These are phyloP conservation scores for Siniperca obscura DNA, from an alignment of 2,797 vertebrate species.

Conservation along the genomic window DNA sequence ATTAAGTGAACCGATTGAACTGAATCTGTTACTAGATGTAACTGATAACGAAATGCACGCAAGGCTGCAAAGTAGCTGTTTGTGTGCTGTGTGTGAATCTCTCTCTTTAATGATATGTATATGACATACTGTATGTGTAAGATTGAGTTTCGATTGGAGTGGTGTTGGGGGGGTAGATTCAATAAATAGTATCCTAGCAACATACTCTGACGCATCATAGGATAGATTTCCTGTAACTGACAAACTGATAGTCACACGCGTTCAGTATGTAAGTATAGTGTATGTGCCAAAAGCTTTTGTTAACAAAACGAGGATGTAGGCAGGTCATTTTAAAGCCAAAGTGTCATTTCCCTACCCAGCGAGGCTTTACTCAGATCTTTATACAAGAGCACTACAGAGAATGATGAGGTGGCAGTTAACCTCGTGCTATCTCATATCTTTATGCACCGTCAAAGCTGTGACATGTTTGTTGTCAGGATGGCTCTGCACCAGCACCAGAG, in stretches of 20 bases:
- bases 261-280: background rate
- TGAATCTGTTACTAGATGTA: background rate
- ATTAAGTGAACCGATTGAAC: slow-evolving; percentile 9
- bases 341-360: background rate
- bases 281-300: background rate
- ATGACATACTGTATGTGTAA: background rate
- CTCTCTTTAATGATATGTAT: background rate
- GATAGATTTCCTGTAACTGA: slow-evolving; percentile 44
- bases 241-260: slow-evolving; percentile 14
- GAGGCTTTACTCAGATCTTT: slow-evolving; percentile 15
- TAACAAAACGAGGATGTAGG: slow-evolving; percentile 14
- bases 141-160: background rate
- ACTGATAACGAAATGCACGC: background rate
- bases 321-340: background rate
- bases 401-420: slow-evolving; percentile 23
- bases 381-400: background rate
- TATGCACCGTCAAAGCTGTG: slow-evolving; percentile 4
- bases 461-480: slow-evolving; percentile 32
- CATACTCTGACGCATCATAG: slow-evolving; percentile 16
- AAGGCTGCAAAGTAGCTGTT: background rate
- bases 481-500: background rate
- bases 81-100: background rate
- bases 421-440: slow-evolving; percentile 21
- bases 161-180: slow-evolving; percentile 14
- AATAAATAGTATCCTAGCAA: slow-evolving; percentile 62